Evolutionary conservation across 2,113 vertebrate genomes (phyloP), one percentile per base, ranked within the genome.

Genomic region (Salvelinus alpinus): DNA sequence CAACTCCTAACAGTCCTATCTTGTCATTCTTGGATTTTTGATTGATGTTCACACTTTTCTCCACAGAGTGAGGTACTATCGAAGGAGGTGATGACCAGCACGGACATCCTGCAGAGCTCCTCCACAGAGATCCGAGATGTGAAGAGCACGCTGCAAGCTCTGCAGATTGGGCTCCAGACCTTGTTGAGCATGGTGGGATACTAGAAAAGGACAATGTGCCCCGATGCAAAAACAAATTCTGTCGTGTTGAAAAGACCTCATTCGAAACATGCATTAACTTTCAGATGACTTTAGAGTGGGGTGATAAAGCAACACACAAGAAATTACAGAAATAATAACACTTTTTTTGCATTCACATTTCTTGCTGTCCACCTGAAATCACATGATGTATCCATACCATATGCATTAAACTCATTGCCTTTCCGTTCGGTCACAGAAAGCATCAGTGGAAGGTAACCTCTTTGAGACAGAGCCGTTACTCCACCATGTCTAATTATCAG

Each of bases 151-250:
- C 67, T 90, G 18, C 95, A 96, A 86, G 81, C 84, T 57, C 72
- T 96, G 89, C 90, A 97, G 80, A 94, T 96, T 12, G 95, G 97
- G 0, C 90, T 95, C 0, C 95, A 97, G 82, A 91, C 94, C 18
- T 92, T 94, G 72, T 80, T 92, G 64, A 94, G 93, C 79, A 90
- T 94, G 94, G 96, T 97, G 84, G 88, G 31, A 6, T 34, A 34
- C 31, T 34, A 34, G 31, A 34, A 34, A 34, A 34, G 6, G 31
- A 34, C 5, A 34, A 34, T 3, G 5, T 34, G 5, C 31, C 31
- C 31, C 31, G 6, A 34, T 34, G 31, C 31, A 34, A 34, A 34
- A 34, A 34, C 31, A 1, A 34, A 34, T 34, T 5, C 3, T 34
- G 31, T 6, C 6, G 31, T 34, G 31, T 34, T 34, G 5, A 34